Evolutionary conservation across 2,888 invertebrate genomes (phyloP).

Genomic region (Parnassius orleans): DNA sequence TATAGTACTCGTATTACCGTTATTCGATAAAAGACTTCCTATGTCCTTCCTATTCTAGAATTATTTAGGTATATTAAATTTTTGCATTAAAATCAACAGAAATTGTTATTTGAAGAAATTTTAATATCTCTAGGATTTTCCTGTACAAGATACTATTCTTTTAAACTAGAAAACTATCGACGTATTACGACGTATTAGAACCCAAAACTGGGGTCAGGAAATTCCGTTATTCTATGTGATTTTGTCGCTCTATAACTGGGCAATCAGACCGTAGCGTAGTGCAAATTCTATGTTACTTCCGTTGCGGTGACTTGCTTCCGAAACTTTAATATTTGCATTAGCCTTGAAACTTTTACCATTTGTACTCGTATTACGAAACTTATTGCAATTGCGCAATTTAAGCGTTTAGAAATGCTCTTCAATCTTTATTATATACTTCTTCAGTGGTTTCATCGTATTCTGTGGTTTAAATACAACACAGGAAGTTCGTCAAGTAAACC

Average conservation of each 20-base stretch:
- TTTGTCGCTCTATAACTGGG: constrained; percentile 9
- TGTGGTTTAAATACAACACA: constrained; percentile 1
- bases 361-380: constrained; percentile 1
- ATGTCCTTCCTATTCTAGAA: too few relatives aligned
- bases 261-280: constrained; percentile 5
- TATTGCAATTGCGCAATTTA: constrained; percentile 1
- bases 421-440: neutral
- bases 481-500: too few relatives aligned
- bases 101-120: too few relatives aligned
- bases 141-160: too few relatives aligned
- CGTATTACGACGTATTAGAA: too few relatives aligned
- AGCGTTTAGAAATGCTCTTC: constrained; percentile 1
- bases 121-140: too few relatives aligned
- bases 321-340: constrained; percentile 21
- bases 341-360: constrained; percentile 16
- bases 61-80: too few relatives aligned
- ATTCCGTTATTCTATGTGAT: neutral
- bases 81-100: too few relatives aligned
- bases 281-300: constrained; percentile 24
- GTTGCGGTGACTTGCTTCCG: constrained; percentile 24
- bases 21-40: too few relatives aligned
- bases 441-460: neutral
- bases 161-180: too few relatives aligned
- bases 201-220: neutral
- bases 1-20: too few relatives aligned